Conservation (phyloP, 2,888 invertebrate species). For the Hypomecis punctinalis region DNA sequence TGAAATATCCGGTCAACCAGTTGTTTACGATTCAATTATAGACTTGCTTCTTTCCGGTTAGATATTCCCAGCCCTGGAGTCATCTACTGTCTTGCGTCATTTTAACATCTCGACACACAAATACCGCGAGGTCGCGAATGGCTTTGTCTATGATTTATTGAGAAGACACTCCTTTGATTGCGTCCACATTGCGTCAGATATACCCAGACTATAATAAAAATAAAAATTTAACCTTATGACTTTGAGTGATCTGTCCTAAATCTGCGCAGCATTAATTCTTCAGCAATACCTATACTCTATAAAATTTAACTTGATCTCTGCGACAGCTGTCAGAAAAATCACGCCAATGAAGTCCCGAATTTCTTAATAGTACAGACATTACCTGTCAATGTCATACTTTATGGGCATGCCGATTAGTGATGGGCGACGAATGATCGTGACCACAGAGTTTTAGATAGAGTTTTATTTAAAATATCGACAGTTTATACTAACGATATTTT, state of each 20-base stretch:
- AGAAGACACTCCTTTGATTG: conserved; percentile 23
- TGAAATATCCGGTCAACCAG: conserved; percentile 26
- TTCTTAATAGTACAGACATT: too few species aligned
- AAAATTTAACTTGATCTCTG: too few species aligned
- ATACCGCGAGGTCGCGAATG: conserved; percentile 16
- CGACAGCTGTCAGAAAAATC: too few species aligned
- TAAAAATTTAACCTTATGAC: conserved; percentile 13
- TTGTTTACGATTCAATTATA: conserved; percentile 15
- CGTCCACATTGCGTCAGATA: conserved; percentile 21
- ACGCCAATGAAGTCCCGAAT: too few species aligned
- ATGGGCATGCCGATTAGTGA: too few species aligned
- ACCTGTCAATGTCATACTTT: too few species aligned
- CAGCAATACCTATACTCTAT: not conserved
- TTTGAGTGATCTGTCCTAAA: conserved; percentile 12
- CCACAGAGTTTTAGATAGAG: too few species aligned
- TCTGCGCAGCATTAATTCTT: not conserved
- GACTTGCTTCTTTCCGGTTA: conserved; percentile 23
- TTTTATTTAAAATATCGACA: too few species aligned
- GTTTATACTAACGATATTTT: too few species aligned
- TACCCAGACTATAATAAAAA: conserved; percentile 5
- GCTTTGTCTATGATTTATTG: conserved; percentile 19
- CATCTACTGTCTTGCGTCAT: conserved; percentile 22
- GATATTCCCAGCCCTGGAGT: conserved; percentile 22
- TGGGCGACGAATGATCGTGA: too few species aligned
- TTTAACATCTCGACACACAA: conserved; percentile 8